Conservation (phyloP, 2,888 invertebrate species). For the Eugnorisma glareosa region DNA sequence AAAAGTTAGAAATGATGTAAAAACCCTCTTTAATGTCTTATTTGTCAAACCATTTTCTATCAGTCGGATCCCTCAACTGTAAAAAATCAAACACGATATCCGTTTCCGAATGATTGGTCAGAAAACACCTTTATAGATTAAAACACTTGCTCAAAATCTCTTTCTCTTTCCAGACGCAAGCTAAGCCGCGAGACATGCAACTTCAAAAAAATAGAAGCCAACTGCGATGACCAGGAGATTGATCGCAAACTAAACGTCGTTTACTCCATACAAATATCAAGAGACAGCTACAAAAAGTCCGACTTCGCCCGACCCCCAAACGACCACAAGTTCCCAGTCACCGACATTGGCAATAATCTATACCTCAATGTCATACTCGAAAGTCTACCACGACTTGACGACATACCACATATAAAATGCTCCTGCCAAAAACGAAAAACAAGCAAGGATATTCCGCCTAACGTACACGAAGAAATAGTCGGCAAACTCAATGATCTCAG, state of each 20-base stretch:
- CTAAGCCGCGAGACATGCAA: constrained; percentile 88
- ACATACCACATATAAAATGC: constrained; percentile 92
- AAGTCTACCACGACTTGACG: constrained; percentile 94
- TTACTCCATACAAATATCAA: constrained; percentile 93
- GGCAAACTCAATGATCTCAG: constrained; percentile 87
- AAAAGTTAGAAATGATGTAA: background rate
- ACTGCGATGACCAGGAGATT: constrained; percentile 80
- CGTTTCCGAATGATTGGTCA: background rate
- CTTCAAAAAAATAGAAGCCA: constrained; percentile 87
- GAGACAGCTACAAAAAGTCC: constrained; percentile 90
- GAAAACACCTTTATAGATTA: background rate
- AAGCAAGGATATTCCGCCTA: constrained; percentile 79
- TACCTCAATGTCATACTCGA: constrained; percentile 91
- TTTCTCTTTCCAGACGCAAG: constrained; percentile 81
- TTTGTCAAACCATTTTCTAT: background rate
- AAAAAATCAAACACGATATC: background rate
- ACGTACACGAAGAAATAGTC: constrained; percentile 81
- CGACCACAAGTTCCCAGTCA: constrained; percentile 93
- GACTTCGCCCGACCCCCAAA: constrained; percentile 91
- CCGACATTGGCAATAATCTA: constrained; percentile 92
- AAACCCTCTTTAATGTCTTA: background rate
- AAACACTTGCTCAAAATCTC: background rate
- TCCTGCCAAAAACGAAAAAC: constrained; percentile 82
- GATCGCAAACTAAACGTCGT: constrained; percentile 90
- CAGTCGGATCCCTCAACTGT: background rate